Conservation (phyloP, 2,888 invertebrate species). For the Drosophila merina region DNA sequence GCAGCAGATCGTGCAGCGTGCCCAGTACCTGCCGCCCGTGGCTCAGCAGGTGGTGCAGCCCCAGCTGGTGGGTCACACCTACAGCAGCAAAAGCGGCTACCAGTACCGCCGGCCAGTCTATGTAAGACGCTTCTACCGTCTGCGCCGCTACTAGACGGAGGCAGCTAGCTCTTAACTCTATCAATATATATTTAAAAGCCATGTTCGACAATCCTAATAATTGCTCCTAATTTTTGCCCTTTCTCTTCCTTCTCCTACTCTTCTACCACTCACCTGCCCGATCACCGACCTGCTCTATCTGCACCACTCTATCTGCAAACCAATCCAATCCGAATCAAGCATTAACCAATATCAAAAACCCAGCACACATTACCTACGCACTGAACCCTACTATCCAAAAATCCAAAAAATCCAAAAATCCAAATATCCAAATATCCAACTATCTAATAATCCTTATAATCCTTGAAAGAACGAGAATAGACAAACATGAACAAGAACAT, state of each 20-base stretch:
- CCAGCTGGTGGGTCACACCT: constrained; percentile 70
- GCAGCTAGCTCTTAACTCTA: constrained; percentile 49
- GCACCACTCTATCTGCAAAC: constrained; percentile 30
- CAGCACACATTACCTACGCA: constrained; percentile 45
- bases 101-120: constrained; percentile 81
- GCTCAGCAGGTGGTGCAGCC: constrained; percentile 43
- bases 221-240: constrained; percentile 48
- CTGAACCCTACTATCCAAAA: constrained; percentile 37
- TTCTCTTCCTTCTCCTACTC: constrained; percentile 56
- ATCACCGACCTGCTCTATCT: constrained; percentile 29
- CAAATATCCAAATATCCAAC: constrained; percentile 46
- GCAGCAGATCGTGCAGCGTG: constrained; percentile 62
- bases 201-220: constrained; percentile 50
- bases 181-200: constrained; percentile 59
- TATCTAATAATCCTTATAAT: constrained; percentile 48
- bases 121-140: constrained; percentile 78
- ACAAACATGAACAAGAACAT: constrained; percentile 23
- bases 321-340: constrained; percentile 29
- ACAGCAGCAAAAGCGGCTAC: constrained; percentile 74
- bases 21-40: constrained; percentile 61
- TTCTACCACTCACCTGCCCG: constrained; percentile 14
- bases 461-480: constrained; percentile 50
- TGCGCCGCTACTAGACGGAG: constrained; percentile 73
- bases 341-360: constrained; percentile 37
- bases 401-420: constrained; percentile 38